Percentiles rank a stretch among this genome's conserved stretches.
These are phyloP conservation scores for Entomyzon cyanotis DNA, from an alignment of 2,113 vertebrate genomes.

Conservation along the genomic window DNA sequence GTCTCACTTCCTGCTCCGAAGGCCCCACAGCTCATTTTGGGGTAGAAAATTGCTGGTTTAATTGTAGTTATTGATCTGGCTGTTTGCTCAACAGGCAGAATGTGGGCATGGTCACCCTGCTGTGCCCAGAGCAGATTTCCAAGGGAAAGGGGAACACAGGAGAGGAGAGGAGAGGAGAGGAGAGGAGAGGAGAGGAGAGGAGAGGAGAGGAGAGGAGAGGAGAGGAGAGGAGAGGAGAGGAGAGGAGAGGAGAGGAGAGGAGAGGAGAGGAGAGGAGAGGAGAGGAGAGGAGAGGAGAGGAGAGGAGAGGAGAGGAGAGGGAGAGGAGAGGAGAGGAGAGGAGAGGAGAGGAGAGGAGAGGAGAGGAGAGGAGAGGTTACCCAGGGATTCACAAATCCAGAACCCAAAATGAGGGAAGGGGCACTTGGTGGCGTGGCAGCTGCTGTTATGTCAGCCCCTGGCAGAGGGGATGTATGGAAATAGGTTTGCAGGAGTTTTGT, in stretches of 20 bases:
- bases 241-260: not conserved
- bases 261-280: not conserved
- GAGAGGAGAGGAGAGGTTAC: not conserved
- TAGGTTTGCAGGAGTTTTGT: not conserved
- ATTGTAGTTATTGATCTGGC: no score
- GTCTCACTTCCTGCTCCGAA: not conserved
- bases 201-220: not conserved
- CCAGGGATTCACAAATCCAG: not conserved
- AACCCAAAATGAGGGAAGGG: not conserved
- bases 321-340: not conserved
- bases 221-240: not conserved
- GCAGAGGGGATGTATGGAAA: not conserved
- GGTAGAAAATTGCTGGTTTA: not conserved
- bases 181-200: not conserved
- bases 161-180: not conserved
- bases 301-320: not conserved
- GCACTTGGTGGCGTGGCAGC: not conserved
- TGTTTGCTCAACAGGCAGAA: not conserved
- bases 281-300: not conserved
- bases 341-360: not conserved
- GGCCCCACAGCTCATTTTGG: not conserved
- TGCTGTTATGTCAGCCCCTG: not conserved
- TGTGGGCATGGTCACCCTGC: not conserved
- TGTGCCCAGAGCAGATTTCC: not conserved
- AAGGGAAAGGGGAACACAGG: not conserved